phyloP scores from a whole-genome alignment of 2,113 vertebrate species.

The Ophthalmotilapia sp. region DNA sequence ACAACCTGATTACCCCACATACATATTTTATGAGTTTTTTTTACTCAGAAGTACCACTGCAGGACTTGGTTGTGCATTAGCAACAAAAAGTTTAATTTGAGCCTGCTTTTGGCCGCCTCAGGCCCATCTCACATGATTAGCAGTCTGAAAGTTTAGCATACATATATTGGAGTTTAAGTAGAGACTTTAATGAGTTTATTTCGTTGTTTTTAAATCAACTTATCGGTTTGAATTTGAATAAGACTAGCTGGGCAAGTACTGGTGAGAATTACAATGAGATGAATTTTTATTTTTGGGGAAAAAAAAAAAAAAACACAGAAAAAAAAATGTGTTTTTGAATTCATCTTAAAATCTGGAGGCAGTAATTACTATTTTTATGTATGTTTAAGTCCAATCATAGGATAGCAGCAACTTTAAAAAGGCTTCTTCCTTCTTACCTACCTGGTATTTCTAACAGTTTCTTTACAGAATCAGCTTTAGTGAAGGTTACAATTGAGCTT shows the following conservation, averaged over 20 bases:
- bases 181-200: not conserved
- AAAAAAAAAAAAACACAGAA: fast-evolving
- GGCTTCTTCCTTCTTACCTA: not conserved
- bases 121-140: not conserved
- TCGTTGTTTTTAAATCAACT: not conserved
- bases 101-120: not conserved
- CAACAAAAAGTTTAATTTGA: not conserved
- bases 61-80: not conserved
- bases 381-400: not conserved
- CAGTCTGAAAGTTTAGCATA: not conserved
- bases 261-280: not conserved
- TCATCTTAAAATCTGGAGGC: not conserved
- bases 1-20: not conserved
- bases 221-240: not conserved
- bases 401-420: not conserved
- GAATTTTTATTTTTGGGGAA: fast-evolving
- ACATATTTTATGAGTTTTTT: not conserved
- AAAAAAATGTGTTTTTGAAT: not conserved
- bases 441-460: not conserved
- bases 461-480: not conserved
- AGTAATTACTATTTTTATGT: not conserved
- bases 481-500: not conserved
- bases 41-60: not conserved
- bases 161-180: not conserved
- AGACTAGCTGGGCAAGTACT: not conserved